A percentile compares a stretch with the other conserved stretches of the same genome.
Conservation (phyloP, 2,888 invertebrate species). For the Rhingia campestris region DNA sequence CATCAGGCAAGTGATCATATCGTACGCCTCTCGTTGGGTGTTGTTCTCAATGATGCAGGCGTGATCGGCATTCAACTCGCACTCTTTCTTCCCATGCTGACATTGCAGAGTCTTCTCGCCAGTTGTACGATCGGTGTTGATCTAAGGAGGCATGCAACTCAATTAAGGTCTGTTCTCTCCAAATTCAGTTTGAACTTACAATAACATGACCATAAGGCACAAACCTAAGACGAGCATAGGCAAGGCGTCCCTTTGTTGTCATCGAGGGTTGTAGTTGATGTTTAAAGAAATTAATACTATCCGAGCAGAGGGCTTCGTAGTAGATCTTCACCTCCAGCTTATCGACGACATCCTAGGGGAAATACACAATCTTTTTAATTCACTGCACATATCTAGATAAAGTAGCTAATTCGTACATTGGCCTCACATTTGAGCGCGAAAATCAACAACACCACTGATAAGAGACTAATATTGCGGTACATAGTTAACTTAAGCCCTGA, state of each 20-base stretch:
- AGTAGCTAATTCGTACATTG: slow-evolving; percentile 19
- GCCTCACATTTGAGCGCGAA: neutral
- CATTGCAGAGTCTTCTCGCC: slow-evolving; percentile 77
- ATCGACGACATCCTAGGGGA: slow-evolving; percentile 12
- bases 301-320: slow-evolving; percentile 81
- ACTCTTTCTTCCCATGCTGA: slow-evolving; percentile 80
- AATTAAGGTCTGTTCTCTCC: neutral
- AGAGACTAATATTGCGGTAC: slow-evolving; percentile 2
- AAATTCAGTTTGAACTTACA: slow-evolving; percentile 75
- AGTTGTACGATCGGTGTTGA: slow-evolving; percentile 74
- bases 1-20: slow-evolving; percentile 80
- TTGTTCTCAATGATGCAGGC: slow-evolving; percentile 80
- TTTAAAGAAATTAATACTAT: slow-evolving; percentile 79
- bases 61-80: slow-evolving; percentile 81
- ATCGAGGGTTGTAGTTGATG: slow-evolving; percentile 78
- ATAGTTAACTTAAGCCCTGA: neutral
- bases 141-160: slow-evolving; percentile 55
- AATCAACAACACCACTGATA: slow-evolving; percentile 31
- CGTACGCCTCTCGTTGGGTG: slow-evolving; percentile 76
- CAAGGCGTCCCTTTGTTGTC: slow-evolving; percentile 76
- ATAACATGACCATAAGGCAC: slow-evolving; percentile 81
- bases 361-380: neutral
- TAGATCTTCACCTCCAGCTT: slow-evolving; percentile 79
- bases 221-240: slow-evolving; percentile 78
- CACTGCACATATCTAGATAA: neutral